Conservation (phyloP, 1,140 invertebrate genomes). For the Cepaea nemoralis region DNA sequence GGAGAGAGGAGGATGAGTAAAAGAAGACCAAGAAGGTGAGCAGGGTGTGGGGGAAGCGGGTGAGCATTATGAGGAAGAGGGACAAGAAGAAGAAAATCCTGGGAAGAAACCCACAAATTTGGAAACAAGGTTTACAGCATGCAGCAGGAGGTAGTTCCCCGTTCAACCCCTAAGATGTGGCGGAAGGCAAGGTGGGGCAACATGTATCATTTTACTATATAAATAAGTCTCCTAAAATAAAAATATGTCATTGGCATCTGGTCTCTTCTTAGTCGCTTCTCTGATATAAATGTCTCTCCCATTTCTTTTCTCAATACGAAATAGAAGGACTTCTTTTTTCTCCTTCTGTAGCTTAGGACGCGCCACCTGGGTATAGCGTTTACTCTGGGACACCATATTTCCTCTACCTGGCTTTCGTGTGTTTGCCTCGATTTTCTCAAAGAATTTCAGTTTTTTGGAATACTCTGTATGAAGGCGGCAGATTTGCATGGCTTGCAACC, state of each 20-base stretch:
- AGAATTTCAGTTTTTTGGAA: background rate
- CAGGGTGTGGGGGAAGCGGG: no score
- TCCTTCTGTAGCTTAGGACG: background rate
- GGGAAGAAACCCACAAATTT: no score
- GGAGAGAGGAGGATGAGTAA: no score
- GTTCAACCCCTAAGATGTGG: no score
- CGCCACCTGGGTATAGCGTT: background rate
- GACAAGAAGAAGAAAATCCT: no score
- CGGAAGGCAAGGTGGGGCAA: no score
- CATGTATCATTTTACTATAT: no score
- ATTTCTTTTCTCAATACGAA: background rate
- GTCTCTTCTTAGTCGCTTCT: background rate
- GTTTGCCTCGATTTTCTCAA: background rate
- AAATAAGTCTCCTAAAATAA: background rate
- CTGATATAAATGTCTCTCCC: background rate
- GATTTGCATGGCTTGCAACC: background rate
- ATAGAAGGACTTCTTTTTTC: slow-evolving; percentile 1
- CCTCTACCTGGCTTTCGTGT: background rate
- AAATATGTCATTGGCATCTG: background rate
- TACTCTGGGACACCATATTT: background rate
- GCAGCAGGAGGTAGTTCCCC: no score
- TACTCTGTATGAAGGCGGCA: background rate
- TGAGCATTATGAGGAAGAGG: no score
- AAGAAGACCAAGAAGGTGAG: no score
- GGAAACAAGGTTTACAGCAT: no score